Evolutionary conservation across 2,113 vertebrate genomes (phyloP).

Genomic region (Heptranchias perlo): DNA sequence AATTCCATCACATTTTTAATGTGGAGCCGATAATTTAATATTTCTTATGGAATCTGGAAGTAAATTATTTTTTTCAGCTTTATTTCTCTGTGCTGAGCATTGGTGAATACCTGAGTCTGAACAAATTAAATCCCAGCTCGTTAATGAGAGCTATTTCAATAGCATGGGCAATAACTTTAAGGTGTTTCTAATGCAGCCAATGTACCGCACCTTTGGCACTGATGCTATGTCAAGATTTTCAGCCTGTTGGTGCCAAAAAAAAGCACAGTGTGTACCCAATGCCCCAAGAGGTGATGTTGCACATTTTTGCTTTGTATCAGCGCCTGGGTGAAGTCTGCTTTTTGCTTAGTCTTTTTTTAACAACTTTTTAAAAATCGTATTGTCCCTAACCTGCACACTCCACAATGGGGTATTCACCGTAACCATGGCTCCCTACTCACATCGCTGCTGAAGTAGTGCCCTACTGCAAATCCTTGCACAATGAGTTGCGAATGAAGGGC

Average conservation of each 20-base stretch:
- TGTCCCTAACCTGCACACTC: neutral
- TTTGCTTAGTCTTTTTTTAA: no score
- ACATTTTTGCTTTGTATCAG: neutral
- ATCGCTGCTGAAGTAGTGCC: neutral
- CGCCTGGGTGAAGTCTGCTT: neutral
- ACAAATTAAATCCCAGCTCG: no score
- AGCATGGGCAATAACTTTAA: neutral
- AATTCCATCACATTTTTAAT: neutral
- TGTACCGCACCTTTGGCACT: neutral
- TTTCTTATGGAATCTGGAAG: neutral
- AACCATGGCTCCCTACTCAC: neutral
- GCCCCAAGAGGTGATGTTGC: neutral
- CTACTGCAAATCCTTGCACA: neutral
- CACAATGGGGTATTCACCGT: neutral
- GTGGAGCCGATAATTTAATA: neutral
- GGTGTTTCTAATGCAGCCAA: neutral
- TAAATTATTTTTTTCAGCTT: neutral
- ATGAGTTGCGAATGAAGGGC: neutral
- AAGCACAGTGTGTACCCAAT: neutral
- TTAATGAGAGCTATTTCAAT: neutral
- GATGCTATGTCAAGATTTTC: neutral
- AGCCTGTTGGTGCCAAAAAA: neutral
- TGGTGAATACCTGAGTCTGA: neutral
- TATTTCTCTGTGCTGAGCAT: neutral
- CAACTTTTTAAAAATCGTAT: no score